Evolutionary conservation across 2,888 invertebrate species (phyloP), one percentile per base, ranked within the genome.

Genomic region (Latrodectus elegans): DNA sequence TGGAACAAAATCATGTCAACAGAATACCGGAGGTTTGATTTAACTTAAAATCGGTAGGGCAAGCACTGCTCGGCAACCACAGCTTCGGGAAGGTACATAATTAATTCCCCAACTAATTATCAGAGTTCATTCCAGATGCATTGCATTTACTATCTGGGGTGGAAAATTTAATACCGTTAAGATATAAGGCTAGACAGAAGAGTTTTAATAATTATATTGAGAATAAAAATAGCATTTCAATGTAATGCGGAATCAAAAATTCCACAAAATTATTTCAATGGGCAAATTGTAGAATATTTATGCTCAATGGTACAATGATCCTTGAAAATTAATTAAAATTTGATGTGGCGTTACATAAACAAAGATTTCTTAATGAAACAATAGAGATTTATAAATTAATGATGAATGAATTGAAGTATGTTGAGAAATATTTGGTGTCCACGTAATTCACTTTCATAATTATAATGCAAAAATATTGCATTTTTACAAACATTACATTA

Each of bases 41-140:
- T 79, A 60, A 80, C 52, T 80, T 72, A 64, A 80, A 64, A 38
- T 80, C 71, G 49, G 51, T 75, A 11, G 68, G 49, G 14, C 51
- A 73, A 51, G 65, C 65, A 26, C 52, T 22, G 80, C 80, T 64
- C 51, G 64, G 79, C 38, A 74, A 65, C 53, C 53, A 38, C 53
- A 73, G 75, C 74, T 75, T 67, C 55, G 8, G 17, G 67, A 75
- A n/a, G 51, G 38, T 15, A 75, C 73, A 49, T 68, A 75, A 82
- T 82, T 67, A 82, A 60, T 74, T 74, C 55, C 14, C 82, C 68
- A 55, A 82, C 74, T 82, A 82, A 82, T 82, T 82, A 82, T 26
- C 71, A 26, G 67, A 67, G 52, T 53, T 73, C 79, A 53, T 73
- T 75, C 53, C 55, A 70, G 55, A 75, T 74, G n/a, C 64, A 26